Base-by-base conservation (phyloP, 2,113 vertebrate genomes). In the Sorex fumeus region DNA sequence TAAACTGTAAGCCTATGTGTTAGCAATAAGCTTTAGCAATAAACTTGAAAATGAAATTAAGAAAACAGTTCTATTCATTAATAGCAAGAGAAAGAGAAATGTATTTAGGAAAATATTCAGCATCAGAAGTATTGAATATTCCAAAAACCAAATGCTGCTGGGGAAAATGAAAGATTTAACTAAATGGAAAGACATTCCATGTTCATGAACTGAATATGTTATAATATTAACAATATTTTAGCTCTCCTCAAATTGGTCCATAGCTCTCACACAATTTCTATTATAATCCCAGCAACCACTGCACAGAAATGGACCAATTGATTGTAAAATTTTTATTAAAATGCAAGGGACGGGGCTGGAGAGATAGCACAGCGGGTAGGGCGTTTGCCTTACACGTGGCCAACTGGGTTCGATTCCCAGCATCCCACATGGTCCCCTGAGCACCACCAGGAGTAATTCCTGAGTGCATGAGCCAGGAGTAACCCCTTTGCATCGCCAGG, bases 51-150 rank as follows among this genome's bases (percentile, higher is more conserved):
- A 25, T 47, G 16, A 93, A 67, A 72, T 57, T 76, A 76, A 60
- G 67, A 77, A 87, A 87, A 77, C 19, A 64, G 69, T 81, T 91
- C 16, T 10, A 43, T 75, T 81, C 36, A 67, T 69, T 1, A 53
- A 19, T 64, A 82, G 30, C 64, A 78, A 67, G 27, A 21, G 82
- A 91, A 76, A 80, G 12, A 88, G 70, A 43, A 91, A 67, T 93
- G 78, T 53, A 27, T 13, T 70, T 21, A 53, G 67, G 53, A 77
- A 87, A 50, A 47, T 67, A 34, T 53, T 70, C 47, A 66, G 30
- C 64, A 66, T 62, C 60, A 66, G 23, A 70, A 40, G 30, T 36
- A 64, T 1, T 77, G 47, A 16, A 45, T 12, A 21, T 66, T 62
- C 12, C 57, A 32, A 91, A 72, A 89, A 30, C 25, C 69, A 84